These are phyloP conservation scores for Ischnura elegans DNA, from an alignment of 2,888 invertebrate genomes.

Conservation along the genomic window DNA sequence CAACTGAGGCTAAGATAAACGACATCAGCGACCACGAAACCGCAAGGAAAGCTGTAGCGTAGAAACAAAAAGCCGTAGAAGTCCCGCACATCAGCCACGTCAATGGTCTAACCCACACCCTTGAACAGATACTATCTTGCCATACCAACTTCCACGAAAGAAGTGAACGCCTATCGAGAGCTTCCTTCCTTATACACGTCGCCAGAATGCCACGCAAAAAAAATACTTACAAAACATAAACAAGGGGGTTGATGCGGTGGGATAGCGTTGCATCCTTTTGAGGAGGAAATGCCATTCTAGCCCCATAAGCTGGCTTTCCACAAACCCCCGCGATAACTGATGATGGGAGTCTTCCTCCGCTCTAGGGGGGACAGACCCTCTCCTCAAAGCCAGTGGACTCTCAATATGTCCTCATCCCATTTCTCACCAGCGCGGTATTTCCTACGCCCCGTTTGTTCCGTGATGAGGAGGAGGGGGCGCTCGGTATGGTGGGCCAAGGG, in stretches of 20 bases:
- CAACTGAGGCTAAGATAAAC: background rate
- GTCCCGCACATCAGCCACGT: background rate
- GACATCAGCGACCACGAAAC: background rate
- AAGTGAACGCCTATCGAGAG: background rate
- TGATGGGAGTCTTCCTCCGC: background rate
- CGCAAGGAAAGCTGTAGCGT: background rate
- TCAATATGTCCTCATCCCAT: background rate
- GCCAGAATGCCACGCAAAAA: background rate
- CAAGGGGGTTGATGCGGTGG: background rate
- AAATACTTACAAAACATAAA: background rate
- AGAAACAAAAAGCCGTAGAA: background rate
- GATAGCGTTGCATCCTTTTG: background rate
- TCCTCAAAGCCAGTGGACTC: background rate
- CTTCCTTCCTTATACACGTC: background rate
- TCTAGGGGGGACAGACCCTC: background rate
- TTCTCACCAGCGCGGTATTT: background rate
- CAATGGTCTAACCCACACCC: background rate
- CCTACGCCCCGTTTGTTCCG: conserved; percentile 40
- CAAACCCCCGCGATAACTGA: background rate
- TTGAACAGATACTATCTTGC: background rate
- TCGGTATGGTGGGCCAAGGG: background rate
- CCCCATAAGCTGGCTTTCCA: background rate
- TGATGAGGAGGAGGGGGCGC: background rate
- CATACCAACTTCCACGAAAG: background rate
- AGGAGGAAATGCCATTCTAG: background rate